Conservation (phyloP, 2,797 vertebrate species). For the Limosa lapponica region DNA sequence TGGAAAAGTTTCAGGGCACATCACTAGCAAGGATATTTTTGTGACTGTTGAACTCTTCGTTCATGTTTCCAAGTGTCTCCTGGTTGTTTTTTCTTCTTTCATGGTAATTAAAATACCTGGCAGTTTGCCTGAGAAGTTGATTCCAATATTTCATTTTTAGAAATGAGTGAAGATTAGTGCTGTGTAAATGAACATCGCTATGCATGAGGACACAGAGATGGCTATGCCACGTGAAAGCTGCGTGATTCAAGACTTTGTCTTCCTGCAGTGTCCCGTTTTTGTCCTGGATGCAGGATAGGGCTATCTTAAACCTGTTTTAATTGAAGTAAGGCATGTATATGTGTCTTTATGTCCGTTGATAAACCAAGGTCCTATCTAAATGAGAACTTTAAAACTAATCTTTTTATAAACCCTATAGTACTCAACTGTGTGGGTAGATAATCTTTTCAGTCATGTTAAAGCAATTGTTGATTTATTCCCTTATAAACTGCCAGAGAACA, state of each 20-base stretch:
- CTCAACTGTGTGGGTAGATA: background rate
- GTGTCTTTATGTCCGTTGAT: background rate
- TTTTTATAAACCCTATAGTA: background rate
- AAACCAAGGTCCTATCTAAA: background rate
- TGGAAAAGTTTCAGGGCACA: background rate
- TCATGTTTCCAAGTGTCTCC: background rate
- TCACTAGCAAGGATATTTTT: background rate
- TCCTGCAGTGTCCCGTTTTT: background rate
- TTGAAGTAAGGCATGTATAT: background rate
- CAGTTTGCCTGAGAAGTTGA: background rate
- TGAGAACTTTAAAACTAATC: background rate
- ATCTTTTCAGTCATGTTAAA: background rate
- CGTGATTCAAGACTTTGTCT: fast-evolving
- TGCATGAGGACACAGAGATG: background rate
- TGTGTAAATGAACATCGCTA: background rate
- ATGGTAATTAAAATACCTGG: background rate
- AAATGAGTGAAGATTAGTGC: background rate
- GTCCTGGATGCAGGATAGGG: background rate
- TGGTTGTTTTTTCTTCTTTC: background rate
- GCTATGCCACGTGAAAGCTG: background rate
- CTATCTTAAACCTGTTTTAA: background rate
- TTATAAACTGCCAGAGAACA: background rate
- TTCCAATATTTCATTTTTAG: background rate
- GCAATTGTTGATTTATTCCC: background rate
- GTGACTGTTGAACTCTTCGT: background rate